Conservation (phyloP, 2,888 invertebrate genomes). For the Drosophila borealis region DNA sequence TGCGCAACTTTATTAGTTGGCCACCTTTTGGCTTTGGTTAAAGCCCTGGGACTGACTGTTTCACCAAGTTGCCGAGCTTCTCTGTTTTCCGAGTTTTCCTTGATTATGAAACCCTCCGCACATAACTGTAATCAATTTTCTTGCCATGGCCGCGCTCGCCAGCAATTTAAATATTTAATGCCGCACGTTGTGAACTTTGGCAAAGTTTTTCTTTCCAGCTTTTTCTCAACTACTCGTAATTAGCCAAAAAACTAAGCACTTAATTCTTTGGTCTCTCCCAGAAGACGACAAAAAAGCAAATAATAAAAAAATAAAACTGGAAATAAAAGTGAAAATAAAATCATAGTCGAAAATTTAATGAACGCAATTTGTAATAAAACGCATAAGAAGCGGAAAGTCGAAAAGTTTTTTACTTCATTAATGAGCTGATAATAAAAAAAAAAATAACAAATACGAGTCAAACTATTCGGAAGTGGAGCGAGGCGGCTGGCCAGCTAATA, state of each 20-base stretch:
- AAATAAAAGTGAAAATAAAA: constrained; percentile 17
- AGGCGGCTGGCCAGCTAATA: constrained; percentile 12
- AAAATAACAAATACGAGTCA: constrained; percentile 8
- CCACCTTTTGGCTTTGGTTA: constrained; percentile 67
- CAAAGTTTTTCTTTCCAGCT: constrained; percentile 9
- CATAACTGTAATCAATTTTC: constrained; percentile 69
- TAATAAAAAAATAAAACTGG: constrained; percentile 4
- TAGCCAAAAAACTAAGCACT: constrained; percentile 43
- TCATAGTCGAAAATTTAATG: constrained; percentile 35
- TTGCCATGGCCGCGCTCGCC: constrained; percentile 26
- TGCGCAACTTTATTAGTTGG: constrained; percentile 70
- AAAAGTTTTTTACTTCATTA: constrained; percentile 47
- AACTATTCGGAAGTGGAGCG: constrained; percentile 20
- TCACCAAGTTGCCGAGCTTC: constrained; percentile 27
- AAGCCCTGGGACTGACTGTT: constrained; percentile 45
- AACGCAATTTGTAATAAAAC: constrained; percentile 53
- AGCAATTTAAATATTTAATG: constrained; percentile 64
- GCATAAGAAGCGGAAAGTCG: constrained; percentile 20
- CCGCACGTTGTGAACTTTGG: constrained; percentile 30
- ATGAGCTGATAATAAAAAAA: constrained; percentile 23
- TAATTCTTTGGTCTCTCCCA: constrained; percentile 20
- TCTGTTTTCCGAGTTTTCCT: constrained; percentile 21
- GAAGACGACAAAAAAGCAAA: neutral
- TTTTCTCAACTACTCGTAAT: constrained; percentile 48
- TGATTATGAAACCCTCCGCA: constrained; percentile 40